These are phyloP conservation scores for Ephydatia muelleri DNA, from an alignment of 37 sponge, comb jelly and placozoan genomes.

Conservation along the genomic window DNA sequence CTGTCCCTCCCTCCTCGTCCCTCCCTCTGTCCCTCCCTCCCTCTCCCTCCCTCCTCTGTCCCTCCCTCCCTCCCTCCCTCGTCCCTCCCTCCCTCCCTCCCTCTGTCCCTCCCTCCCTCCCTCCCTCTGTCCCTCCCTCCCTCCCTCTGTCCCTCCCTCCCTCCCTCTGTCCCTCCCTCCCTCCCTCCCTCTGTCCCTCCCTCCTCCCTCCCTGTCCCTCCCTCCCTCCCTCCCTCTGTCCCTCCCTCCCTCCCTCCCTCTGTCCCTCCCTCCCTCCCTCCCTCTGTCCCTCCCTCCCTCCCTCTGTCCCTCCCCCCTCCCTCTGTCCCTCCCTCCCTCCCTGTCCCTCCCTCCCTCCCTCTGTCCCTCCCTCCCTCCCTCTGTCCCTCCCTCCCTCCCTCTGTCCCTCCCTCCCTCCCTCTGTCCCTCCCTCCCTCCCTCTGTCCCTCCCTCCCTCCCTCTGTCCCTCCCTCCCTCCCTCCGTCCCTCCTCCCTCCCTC, in stretches of 20 bases:
- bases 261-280: not conserved
- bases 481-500: not conserved
- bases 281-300: no score
- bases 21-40: not conserved
- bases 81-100: constrained; percentile 32
- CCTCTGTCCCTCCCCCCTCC: no score
- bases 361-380: no score
- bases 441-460: not conserved
- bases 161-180: not conserved
- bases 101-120: not conserved
- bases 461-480: not conserved
- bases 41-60: not conserved
- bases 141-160: not conserved
- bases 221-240: constrained; percentile 1
- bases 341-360: no score
- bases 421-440: not conserved
- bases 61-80: constrained; percentile 66
- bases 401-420: no score
- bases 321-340: no score
- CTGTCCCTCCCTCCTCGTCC: not conserved
- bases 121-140: not conserved
- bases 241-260: not conserved
- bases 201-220: constrained; percentile 51
- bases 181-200: constrained; percentile 58
- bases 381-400: no score